A percentile compares a stretch with the other conserved stretches of the same genome.
Evolutionary conservation across 2,113 vertebrate genomes (phyloP).

Genomic region (Xyliphius kryptos): DNA sequence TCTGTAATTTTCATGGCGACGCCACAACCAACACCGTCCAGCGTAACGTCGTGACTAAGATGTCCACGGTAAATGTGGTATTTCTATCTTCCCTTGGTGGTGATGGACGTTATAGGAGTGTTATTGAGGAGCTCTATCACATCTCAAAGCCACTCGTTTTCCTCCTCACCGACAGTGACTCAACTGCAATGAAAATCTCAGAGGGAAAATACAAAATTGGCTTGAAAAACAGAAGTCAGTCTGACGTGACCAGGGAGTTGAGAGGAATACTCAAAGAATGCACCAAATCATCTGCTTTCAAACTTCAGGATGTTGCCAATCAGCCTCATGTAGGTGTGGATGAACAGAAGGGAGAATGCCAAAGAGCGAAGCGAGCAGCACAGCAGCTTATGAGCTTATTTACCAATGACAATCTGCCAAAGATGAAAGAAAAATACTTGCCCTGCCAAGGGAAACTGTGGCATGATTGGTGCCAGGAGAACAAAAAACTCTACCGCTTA

Average conservation of each 20-base stretch:
- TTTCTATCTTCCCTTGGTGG: constrained; percentile 44
- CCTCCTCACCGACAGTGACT: constrained; percentile 47
- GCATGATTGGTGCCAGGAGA: constrained; percentile 22
- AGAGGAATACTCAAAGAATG: constrained; percentile 54
- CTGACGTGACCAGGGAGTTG: constrained; percentile 45
- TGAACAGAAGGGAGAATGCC: constrained; percentile 10
- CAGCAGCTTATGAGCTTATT: constrained; percentile 9
- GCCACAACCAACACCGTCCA: constrained; percentile 5
- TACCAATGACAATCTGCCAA: neutral
- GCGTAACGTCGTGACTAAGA: constrained; percentile 29
- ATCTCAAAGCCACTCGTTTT: constrained; percentile 53
- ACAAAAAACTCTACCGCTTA: constrained; percentile 46
- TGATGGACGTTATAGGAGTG: constrained; percentile 16
- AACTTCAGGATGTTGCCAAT: constrained; percentile 17
- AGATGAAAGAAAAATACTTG: constrained; percentile 9
- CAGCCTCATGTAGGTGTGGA: constrained; percentile 1
- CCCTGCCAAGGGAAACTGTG: constrained; percentile 20
- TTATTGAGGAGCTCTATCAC: constrained; percentile 40
- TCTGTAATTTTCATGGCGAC: constrained; percentile 54
- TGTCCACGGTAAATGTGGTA: constrained; percentile 53
- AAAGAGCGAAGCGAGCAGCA: constrained; percentile 16
- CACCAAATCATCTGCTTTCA: constrained; percentile 13
- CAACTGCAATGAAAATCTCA: neutral
- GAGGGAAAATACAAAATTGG: constrained; percentile 47
- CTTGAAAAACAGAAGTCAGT: constrained; percentile 51